Evolutionary conservation across 2,113 vertebrate genomes (phyloP), one percentile per base, ranked within the genome.

Genomic region (Micronisus gabar): DNA sequence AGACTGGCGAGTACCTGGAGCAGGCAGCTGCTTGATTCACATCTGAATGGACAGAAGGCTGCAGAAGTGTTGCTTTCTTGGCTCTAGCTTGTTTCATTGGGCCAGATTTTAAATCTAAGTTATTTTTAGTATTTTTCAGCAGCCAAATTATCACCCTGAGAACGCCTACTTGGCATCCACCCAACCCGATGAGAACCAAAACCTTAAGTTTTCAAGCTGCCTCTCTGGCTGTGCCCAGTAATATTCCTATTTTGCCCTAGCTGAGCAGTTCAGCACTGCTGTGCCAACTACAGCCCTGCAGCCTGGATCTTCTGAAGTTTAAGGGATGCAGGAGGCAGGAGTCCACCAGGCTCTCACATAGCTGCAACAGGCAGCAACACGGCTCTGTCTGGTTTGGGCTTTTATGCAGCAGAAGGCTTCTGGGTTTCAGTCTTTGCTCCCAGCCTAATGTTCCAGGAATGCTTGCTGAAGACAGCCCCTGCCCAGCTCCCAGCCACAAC

Each of bases 321-420:
- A 8, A 22, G n/a, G 87, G 43, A 3, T 6, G 11, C 4, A 0
- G 47, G 41, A 36, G 25, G 14, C 58, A 27, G 8, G 18, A 62
- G 15, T 4, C 27, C 62, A 9, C 7, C 45, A 29, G 25, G 45
- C 41, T 43, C 17, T 55, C 4, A 1, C 21, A 4, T 0, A 0
- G 11, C 59, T 55, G 15, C 38, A 40, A 0, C 3, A 27, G 53
- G 50, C 40, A 52, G 41, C 16, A 36, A 8, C 1, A 0, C 0
- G 5, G 48, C 63, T 56, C 53, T 50, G 32, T 0, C 50, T 29
- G 18, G 9, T 26, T 20, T 10, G 43, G 47, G 40, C 23, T 75
- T 78, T 20, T 10, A 9, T 3, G 10, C 25, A 58, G 13, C 52
- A 58, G 4, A 22, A 12, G 30, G 27, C 11, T 61, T 25, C 6